Conservation (phyloP, 2,888 invertebrate genomes). For the Salpingus planirostris region DNA sequence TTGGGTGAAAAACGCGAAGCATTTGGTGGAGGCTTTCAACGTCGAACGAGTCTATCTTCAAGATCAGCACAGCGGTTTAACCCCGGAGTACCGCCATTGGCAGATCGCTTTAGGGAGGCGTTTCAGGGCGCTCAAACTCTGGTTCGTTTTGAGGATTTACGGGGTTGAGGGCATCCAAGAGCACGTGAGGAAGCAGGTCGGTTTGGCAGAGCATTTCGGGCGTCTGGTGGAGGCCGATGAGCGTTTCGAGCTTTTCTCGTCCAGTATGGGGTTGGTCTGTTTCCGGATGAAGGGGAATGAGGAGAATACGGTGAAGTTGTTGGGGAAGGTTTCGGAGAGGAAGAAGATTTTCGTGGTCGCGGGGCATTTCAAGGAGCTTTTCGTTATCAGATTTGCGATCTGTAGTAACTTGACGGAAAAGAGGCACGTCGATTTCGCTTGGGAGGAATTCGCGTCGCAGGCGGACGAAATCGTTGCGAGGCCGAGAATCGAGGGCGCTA, state of each 20-base stretch:
- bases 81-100: constrained; percentile 70
- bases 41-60: constrained; percentile 89
- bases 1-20: constrained; percentile 78
- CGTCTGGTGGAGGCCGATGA: constrained; percentile 60
- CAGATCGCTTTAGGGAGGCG: constrained; percentile 82
- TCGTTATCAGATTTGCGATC: constrained; percentile 72
- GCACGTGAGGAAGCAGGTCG: constrained; percentile 66
- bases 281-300: constrained; percentile 76
- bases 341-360: constrained; percentile 78
- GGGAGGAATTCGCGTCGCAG: constrained; percentile 37
- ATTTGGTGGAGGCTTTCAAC: constrained; percentile 79
- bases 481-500: no score
- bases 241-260: constrained; percentile 59
- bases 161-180: constrained; percentile 74
- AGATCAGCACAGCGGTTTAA: constrained; percentile 57
- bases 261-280: constrained; percentile 63
- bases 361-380: constrained; percentile 56
- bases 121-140: constrained; percentile 83
- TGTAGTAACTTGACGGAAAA: constrained; percentile 64
- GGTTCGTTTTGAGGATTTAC: constrained; percentile 80
- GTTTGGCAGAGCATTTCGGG: constrained; percentile 72
- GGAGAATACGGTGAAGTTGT: constrained; percentile 56
- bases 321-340: constrained; percentile 63
- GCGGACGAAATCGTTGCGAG: constrained; percentile 24
- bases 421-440: constrained; percentile 67